A percentile compares a stretch with the other conserved stretches of the same genome.
Conservation (phyloP, 1,140 invertebrate genomes). For the Habropoda laboriosa region DNA sequence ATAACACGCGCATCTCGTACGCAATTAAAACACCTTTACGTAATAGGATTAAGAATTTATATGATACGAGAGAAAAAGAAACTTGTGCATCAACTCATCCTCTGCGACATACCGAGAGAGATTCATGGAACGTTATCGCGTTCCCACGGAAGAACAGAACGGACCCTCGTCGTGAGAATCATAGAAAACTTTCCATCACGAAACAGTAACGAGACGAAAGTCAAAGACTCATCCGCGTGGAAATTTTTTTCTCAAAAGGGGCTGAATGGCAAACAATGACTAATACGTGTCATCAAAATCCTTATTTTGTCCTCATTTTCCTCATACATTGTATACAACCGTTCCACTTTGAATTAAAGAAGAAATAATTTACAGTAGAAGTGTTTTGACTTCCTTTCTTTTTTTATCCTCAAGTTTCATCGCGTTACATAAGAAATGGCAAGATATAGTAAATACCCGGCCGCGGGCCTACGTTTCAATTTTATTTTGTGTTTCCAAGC, state of each 20-base stretch:
- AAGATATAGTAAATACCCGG: neutral
- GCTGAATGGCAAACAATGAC: neutral
- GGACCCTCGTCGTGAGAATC: no score
- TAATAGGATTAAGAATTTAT: neutral
- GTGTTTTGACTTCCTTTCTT: neutral
- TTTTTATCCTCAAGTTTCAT: neutral
- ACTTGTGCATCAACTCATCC: neutral
- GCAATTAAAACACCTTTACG: neutral
- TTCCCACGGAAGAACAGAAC: neutral
- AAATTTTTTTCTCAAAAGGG: neutral
- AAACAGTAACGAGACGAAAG: neutral
- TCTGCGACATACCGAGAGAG: neutral
- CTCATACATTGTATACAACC: no score
- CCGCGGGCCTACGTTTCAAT: constrained; percentile 16
- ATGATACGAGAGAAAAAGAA: neutral
- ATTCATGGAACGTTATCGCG: neutral
- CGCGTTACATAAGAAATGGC: constrained; percentile 20
- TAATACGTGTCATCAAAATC: neutral
- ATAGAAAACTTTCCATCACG: neutral
- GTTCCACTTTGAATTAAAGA: neutral
- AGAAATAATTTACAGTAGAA: neutral
- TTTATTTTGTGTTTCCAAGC: constrained; percentile 60
- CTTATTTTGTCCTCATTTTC: neutral
- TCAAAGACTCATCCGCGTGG: neutral
- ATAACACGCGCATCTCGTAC: neutral